Conservation (phyloP, 2,888 invertebrate species). For the Catocala fraxini region DNA sequence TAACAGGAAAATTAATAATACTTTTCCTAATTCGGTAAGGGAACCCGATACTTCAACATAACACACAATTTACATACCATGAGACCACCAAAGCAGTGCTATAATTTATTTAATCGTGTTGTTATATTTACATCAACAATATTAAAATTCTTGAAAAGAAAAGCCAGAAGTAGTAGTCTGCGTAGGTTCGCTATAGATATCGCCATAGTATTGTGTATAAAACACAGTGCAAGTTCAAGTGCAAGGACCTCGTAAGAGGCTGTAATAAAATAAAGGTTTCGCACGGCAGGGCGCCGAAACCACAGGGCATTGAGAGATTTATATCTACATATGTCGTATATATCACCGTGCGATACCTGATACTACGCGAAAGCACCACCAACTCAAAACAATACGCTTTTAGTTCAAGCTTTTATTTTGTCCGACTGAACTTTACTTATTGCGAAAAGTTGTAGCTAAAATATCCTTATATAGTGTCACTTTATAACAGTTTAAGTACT, state of each 20-base stretch:
- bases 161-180: too few species aligned
- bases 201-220: slow-evolving; percentile 28
- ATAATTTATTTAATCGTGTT: too few species aligned
- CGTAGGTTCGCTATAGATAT: not conserved
- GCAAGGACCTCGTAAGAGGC: slow-evolving; percentile 72
- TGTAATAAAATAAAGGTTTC: slow-evolving; percentile 75
- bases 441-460: slow-evolving; percentile 26
- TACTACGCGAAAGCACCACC: slow-evolving; percentile 50
- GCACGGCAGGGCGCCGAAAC: slow-evolving; percentile 69
- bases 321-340: slow-evolving; percentile 49
- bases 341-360: slow-evolving; percentile 59
- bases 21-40: too few species aligned
- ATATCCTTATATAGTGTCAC: slow-evolving; percentile 18
- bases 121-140: too few species aligned
- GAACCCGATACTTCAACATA: too few species aligned
- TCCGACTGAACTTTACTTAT: slow-evolving; percentile 26
- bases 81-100: too few species aligned
- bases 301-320: slow-evolving; percentile 60
- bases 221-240: slow-evolving; percentile 61
- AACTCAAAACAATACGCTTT: slow-evolving; percentile 58
- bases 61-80: too few species aligned
- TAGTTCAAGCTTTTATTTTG: slow-evolving; percentile 49
- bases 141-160: too few species aligned
- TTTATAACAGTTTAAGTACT: slow-evolving; percentile 39
- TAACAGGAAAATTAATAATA: too few species aligned